A percentile compares a stretch with the other conserved stretches of the same genome.
Evolutionary conservation across 2,113 vertebrate genomes (phyloP).

Genomic region (Ceyx melanurus): DNA sequence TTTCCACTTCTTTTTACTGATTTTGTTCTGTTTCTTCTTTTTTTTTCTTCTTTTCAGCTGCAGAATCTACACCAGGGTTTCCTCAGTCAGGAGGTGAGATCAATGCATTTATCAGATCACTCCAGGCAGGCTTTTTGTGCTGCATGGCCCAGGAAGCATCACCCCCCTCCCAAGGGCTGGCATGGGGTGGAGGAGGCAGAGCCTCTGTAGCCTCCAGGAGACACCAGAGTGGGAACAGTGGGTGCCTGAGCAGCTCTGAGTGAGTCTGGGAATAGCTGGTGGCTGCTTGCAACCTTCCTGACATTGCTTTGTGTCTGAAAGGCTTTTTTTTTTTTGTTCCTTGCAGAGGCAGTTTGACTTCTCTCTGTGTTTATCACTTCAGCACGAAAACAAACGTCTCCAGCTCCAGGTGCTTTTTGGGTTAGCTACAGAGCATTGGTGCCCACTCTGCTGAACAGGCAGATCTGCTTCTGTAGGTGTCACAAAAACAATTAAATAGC

Average conservation of each 20-base stretch:
- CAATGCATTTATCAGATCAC: fast-evolving
- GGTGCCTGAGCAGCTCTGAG: too few species aligned
- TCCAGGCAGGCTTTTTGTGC: not conserved
- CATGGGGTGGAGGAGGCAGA: fast-evolving
- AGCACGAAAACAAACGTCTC: not conserved
- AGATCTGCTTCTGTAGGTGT: not conserved
- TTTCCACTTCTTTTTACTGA: not conserved
- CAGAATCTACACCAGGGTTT: not conserved
- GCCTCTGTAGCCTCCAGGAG: not conserved
- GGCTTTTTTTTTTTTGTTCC: not conserved
- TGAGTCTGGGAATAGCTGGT: not conserved
- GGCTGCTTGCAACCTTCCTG: not conserved
- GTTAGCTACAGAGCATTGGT: not conserved
- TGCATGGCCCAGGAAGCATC: not conserved
- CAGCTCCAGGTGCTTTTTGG: not conserved
- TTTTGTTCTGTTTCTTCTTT: fast-evolving
- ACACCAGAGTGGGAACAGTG: fast-evolving
- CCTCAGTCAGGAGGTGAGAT: not conserved
- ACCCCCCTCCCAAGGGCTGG: fast-evolving
- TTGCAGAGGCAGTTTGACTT: not conserved
- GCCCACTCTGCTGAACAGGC: not conserved
- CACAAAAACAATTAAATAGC: not conserved
- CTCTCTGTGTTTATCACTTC: not conserved
- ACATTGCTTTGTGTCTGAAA: not conserved
- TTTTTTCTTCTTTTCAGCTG: not conserved